Percentiles rank a stretch among this genome's conserved stretches.
phyloP scores from a whole-genome alignment of 92 coral and sea anemone species.

The Actinostola sp. region DNA sequence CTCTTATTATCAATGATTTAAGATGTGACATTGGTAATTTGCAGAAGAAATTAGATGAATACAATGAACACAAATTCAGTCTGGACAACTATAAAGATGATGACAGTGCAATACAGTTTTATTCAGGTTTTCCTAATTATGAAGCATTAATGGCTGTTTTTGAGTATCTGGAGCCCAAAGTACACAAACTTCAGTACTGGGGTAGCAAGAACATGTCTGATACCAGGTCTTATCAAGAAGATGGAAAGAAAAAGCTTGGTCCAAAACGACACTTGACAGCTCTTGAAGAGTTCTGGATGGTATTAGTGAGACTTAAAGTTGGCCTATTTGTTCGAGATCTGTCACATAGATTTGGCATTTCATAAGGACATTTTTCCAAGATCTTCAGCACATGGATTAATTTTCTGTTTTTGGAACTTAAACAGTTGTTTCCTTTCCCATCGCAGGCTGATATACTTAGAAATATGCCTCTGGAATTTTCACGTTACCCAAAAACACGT shows the following conservation, averaged over 20 bases:
- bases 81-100: conserved; percentile 14
- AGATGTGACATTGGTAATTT: conserved; percentile 6
- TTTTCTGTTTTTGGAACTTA: conserved; percentile 40
- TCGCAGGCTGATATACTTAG: conserved; percentile 33
- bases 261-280: conserved; percentile 51
- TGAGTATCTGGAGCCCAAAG: conserved; percentile 30
- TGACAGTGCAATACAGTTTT: conserved; percentile 30
- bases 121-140: conserved; percentile 49
- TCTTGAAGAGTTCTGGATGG: conserved; percentile 58
- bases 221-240: not conserved
- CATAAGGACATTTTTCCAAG: conserved; percentile 39
- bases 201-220: conserved; percentile 3
- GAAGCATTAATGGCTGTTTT: conserved; percentile 26
- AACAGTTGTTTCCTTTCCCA: conserved; percentile 49
- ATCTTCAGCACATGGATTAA: conserved; percentile 57
- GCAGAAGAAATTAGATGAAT: conserved; percentile 9
- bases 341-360: conserved; percentile 50
- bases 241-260: conserved; percentile 29
- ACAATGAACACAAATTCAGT: conserved; percentile 6
- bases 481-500: conserved; percentile 48
- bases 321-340: conserved; percentile 62
- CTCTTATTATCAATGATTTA: conserved; percentile 4
- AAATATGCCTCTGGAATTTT: conserved; percentile 62
- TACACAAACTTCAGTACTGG: conserved; percentile 9
- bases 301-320: conserved; percentile 37